Percentiles rank a stretch among this genome's conserved stretches.
Evolutionary conservation across 2,113 vertebrate species (phyloP).

Genomic region (Cyanoliseus patagonus): DNA sequence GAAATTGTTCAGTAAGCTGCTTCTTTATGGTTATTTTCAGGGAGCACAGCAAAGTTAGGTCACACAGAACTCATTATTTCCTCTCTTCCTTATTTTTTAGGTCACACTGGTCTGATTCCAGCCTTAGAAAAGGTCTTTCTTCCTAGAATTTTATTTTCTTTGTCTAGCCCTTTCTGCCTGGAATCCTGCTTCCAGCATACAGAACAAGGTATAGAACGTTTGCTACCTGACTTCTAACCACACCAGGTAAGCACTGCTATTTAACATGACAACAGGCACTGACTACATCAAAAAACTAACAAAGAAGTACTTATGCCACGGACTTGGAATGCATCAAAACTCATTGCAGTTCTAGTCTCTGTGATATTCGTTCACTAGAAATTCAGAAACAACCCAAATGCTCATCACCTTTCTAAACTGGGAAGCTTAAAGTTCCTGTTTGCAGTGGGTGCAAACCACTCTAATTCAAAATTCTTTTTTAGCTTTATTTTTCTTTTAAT

Average conservation of each 20-base stretch:
- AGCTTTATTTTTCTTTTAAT: not conserved
- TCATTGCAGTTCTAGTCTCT: not conserved
- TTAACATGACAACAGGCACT: not conserved
- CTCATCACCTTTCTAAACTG: not conserved
- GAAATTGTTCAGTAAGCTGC: not conserved
- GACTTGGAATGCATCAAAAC: not conserved
- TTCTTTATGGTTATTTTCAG: not conserved
- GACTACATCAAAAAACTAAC: not conserved
- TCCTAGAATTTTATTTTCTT: not conserved
- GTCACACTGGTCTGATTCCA: not conserved
- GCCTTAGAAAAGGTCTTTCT: not conserved
- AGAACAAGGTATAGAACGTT: not conserved
- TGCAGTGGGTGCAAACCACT: not conserved
- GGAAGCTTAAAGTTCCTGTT: not conserved
- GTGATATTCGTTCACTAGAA: not conserved
- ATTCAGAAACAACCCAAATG: not conserved
- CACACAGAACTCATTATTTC: not conserved
- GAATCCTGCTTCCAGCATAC: not conserved
- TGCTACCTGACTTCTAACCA: not conserved
- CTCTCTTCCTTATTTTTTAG: not conserved
- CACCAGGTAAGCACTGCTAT: not conserved
- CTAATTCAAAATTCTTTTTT: not conserved
- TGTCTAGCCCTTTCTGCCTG: not conserved
- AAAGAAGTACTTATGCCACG: not conserved
- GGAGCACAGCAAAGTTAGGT: not conserved